Evolutionary conservation across 1,140 invertebrate species (phyloP).

Genomic region (Drosophila willistoni): DNA sequence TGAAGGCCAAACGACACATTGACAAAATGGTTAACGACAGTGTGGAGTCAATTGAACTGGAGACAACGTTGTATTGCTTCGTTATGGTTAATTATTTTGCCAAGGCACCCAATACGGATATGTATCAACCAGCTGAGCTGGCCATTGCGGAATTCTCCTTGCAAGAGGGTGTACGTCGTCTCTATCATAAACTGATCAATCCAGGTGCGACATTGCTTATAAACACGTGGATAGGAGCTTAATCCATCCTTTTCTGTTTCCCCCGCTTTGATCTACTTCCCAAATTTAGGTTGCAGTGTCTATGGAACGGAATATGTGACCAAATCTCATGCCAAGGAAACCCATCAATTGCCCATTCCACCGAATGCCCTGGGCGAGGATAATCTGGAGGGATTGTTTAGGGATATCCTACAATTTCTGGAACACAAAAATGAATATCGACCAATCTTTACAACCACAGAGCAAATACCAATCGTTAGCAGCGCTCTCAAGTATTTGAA

Average conservation of each 20-base stretch:
- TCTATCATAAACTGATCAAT: constrained; percentile 40
- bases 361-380: constrained; percentile 36
- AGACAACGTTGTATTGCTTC: constrained; percentile 28
- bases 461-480: constrained; percentile 24
- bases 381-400: constrained; percentile 22
- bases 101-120: constrained; percentile 1
- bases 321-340: constrained; percentile 13
- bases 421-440: not conserved
- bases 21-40: constrained; percentile 8
- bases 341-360: constrained; percentile 37
- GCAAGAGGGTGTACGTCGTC: constrained; percentile 7
- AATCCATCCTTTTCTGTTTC: too few relatives aligned
- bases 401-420: constrained; percentile 24
- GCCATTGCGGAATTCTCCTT: constrained; percentile 27
- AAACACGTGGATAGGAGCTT: too few relatives aligned
- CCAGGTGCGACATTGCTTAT: constrained; percentile 18
- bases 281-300: constrained; percentile 17
- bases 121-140: constrained; percentile 35
- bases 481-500: constrained; percentile 26
- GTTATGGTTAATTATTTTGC: constrained; percentile 41
- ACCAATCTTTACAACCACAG: constrained; percentile 29
- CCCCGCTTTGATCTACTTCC: not conserved
- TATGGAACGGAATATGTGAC: constrained; percentile 18
- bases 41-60: not conserved
- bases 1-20: not conserved